Evolutionary conservation across 2,113 vertebrate genomes (phyloP).

Genomic region (Epinephelus moara): DNA sequence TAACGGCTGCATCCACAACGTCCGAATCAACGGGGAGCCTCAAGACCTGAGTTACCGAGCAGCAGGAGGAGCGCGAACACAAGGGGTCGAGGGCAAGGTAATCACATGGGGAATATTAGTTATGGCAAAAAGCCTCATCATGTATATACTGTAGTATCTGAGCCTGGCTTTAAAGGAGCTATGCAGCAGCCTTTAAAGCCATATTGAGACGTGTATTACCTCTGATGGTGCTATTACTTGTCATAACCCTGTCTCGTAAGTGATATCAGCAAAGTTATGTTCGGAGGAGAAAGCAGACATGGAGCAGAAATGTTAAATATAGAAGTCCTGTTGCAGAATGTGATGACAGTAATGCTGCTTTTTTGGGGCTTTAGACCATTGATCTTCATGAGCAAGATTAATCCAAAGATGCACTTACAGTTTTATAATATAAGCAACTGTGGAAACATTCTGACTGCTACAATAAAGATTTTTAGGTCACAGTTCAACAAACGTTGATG

Average conservation of each 20-base stretch:
- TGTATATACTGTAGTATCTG: not conserved
- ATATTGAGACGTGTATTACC: not conserved
- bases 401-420: not conserved
- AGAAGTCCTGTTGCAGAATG: not conserved
- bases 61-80: constrained; percentile 66
- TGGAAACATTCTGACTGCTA: not conserved
- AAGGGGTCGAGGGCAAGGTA: constrained; percentile 83
- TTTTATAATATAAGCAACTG: not conserved
- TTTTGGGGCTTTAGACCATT: not conserved
- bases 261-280: not conserved
- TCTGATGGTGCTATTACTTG: not conserved
- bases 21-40: constrained; percentile 93
- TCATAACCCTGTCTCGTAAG: not conserved
- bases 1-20: constrained; percentile 94
- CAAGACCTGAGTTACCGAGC: constrained; percentile 89
- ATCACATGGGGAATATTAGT: not conserved
- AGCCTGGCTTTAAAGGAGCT: not conserved
- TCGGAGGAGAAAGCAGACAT: not conserved
- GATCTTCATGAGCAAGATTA: not conserved
- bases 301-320: not conserved
- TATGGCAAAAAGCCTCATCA: not conserved
- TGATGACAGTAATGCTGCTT: not conserved
- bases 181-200: not conserved
- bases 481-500: not conserved
- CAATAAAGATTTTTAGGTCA: not conserved